Conservation (phyloP, 2,888 invertebrate species). For the Apeira syringaria region DNA sequence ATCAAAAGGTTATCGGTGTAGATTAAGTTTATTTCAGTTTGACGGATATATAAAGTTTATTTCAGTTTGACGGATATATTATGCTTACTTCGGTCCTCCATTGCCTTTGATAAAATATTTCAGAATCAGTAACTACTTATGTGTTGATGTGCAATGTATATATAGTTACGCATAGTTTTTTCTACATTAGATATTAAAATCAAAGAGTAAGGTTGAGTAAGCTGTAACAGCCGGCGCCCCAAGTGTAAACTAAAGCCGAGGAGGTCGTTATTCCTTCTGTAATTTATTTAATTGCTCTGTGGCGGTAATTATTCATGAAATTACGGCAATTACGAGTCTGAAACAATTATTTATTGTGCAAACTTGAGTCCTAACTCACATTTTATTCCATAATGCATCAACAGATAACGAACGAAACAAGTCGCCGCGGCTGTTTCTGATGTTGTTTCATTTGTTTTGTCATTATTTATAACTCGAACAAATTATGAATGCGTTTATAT, state of each 20-base stretch:
- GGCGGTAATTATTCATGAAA: constrained; percentile 84
- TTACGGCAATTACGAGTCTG: constrained; percentile 81
- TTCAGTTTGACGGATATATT: too few species aligned
- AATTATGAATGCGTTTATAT: too few species aligned
- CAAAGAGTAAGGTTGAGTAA: constrained; percentile 48
- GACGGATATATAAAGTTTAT: too few species aligned
- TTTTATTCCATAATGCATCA: constrained; percentile 77
- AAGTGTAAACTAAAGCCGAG: constrained; percentile 78
- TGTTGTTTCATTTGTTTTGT: constrained; percentile 25
- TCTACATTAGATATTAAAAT: too few species aligned
- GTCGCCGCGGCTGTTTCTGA: constrained; percentile 24
- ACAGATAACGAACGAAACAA: constrained; percentile 60
- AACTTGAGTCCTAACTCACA: constrained; percentile 81
- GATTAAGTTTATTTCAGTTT: too few species aligned
- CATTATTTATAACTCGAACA: constrained; percentile 11
- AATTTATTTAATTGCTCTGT: constrained; percentile 84
- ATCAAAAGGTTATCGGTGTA: too few species aligned
- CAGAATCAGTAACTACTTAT: too few species aligned
- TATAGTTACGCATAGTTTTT: too few species aligned
- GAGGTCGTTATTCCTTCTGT: constrained; percentile 79
- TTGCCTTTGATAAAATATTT: too few species aligned
- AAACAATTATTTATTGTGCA: constrained; percentile 83
- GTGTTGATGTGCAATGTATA: too few species aligned
- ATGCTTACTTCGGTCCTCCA: too few species aligned
- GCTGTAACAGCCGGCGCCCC: constrained; percentile 70